A percentile compares a stretch with the other conserved stretches of the same genome.
Conservation (phyloP, 2,113 vertebrate species). For the Collichthys lucidus region DNA sequence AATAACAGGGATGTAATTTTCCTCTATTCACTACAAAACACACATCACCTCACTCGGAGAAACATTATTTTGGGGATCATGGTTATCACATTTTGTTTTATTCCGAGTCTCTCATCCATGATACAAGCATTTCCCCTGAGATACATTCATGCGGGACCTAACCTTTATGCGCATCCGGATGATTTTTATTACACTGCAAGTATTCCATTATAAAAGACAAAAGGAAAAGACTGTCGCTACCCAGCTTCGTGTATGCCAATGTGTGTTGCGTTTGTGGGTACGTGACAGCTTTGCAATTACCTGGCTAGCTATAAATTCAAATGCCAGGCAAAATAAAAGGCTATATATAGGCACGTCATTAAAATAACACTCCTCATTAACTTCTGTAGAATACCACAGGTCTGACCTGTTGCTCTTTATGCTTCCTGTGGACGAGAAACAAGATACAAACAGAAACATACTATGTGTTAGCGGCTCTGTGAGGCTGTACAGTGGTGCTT, state of each 20-base stretch:
- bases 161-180: constrained; percentile 36
- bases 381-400: constrained; percentile 58
- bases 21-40: background rate
- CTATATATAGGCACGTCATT: constrained; percentile 46
- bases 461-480: background rate
- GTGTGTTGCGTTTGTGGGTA: constrained; percentile 13
- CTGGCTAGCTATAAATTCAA: constrained; percentile 48
- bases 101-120: background rate
- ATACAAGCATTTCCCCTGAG: constrained; percentile 6
- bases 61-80: constrained; percentile 19
- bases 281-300: constrained; percentile 67
- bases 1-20: constrained; percentile 1
- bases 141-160: constrained; percentile 20
- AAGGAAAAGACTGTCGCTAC: constrained; percentile 31
- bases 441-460: background rate
- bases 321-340: constrained; percentile 62
- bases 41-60: background rate
- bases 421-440: constrained; percentile 27
- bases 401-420: constrained; percentile 45
- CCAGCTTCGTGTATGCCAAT: constrained; percentile 4
- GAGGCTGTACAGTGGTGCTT: background rate
- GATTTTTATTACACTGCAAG: constrained; percentile 25
- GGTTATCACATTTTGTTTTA: constrained; percentile 9
- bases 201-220: constrained; percentile 50
- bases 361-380: constrained; percentile 61